Conservation (phyloP, 1,140 invertebrate genomes). For the Listronotus oregonensis region DNA sequence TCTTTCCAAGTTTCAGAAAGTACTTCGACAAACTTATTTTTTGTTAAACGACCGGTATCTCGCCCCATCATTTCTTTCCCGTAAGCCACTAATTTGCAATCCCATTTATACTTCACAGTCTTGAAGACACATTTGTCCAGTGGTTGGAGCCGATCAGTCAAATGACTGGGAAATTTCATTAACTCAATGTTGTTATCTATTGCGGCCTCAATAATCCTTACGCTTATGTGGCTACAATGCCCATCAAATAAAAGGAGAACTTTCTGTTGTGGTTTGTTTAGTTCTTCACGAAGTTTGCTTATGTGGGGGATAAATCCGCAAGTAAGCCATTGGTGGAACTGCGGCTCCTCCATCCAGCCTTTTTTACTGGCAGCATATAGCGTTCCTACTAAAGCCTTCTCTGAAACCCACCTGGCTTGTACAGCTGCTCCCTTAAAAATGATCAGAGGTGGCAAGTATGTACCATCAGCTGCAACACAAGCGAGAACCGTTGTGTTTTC, state of each 20-base stretch:
- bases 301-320: no score
- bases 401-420: no score
- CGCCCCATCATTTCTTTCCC: not conserved
- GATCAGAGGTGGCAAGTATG: no score
- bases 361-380: slow-evolving; percentile 5
- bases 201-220: slow-evolving; percentile 22
- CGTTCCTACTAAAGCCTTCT: no score
- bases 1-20: not conserved
- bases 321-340: no score
- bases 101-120: slow-evolving; percentile 9
- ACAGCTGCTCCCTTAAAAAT: no score
- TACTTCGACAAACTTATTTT: not conserved
- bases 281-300: not conserved
- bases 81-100: not conserved
- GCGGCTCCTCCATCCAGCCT: no score
- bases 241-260: no score
- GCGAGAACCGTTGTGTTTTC: no score
- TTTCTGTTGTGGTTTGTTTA: no score
- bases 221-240: slow-evolving; percentile 2
- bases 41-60: not conserved
- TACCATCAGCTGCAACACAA: no score
- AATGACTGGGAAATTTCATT: slow-evolving; percentile 9
- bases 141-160: slow-evolving; percentile 14
- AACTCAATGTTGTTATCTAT: slow-evolving; percentile 28
- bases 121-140: slow-evolving; percentile 24